Evolutionary conservation across 1,140 invertebrate genomes (phyloP), one percentile per base, ranked within the genome.

Genomic region (Sinonovacula constricta): DNA sequence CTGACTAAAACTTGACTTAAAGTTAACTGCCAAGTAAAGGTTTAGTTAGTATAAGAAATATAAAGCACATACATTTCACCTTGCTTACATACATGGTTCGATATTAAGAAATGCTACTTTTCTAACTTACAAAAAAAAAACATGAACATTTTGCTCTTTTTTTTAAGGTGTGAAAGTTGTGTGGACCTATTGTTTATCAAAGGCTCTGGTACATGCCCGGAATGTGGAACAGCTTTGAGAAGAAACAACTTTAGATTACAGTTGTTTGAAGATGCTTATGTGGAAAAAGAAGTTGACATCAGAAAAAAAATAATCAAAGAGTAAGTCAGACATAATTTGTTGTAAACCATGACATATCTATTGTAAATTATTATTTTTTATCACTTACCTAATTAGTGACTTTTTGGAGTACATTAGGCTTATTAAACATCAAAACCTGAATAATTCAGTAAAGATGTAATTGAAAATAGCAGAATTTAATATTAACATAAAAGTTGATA

Each of bases 251-350:
- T 98, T 90, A 93, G 98, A 51, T 93, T 98, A 24, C 97, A 99
- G 87, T 91, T 99, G 4, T 99, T 99, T 89, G 98, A 99, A 92
- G 98, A 99, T 93, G 91, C 97, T 1, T 93, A 93, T 91, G 96
- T 99, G 1, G 98, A 99, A 91, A 99, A 99, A 89, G 98, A 99
- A 93, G 95, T 99, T 10, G 97, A 99, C 85, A 98, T 99, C 83
- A 92, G 98, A 24, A 96, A 95, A 88, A 93, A 95, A 85, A 94
- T 99, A 31, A 89, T 98, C 0, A 95, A 95, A 87, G 90, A 91
- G 91, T 91, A 85, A 84, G 83, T 82, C 34, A 26, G 14, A 18
- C 12, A 14, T 3, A 31, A 2, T 18, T 1, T 28, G 1, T 3
- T 22, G 18, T 24, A 60, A 60, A 60, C 3, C 18, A 28, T 18